Conservation (phyloP, 2,113 vertebrate species). For the Xyrauchen texanus region DNA sequence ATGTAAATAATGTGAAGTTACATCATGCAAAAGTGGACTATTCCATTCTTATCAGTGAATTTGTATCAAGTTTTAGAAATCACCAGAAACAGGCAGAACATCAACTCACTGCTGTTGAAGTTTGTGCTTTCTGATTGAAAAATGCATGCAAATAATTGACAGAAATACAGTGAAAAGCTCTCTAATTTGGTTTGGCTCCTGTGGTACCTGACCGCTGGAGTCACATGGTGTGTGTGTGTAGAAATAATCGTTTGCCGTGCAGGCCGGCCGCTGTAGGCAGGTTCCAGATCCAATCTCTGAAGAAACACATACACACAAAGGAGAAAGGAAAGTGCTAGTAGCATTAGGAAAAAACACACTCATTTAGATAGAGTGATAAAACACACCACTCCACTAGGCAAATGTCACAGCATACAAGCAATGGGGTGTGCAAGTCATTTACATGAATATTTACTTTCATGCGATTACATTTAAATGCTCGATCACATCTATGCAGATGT, state of each 20-base stretch:
- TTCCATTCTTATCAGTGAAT: no score
- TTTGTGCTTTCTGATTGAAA: background rate
- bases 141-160: no score
- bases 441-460: slow-evolving; percentile 36
- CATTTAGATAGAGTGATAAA: slow-evolving; percentile 61
- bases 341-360: slow-evolving; percentile 44
- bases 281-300: slow-evolving; percentile 79
- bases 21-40: no score
- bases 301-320: slow-evolving; percentile 30
- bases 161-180: background rate
- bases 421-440: slow-evolving; percentile 32
- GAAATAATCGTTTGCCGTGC: slow-evolving; percentile 90
- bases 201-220: slow-evolving; percentile 78
- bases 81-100: no score
- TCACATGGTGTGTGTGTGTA: slow-evolving; percentile 91
- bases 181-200: background rate
- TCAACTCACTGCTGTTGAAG: no score
- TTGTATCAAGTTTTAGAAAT: no score
- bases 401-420: background rate
- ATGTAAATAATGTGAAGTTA: background rate
- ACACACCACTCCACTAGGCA: background rate
- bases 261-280: slow-evolving; percentile 82
- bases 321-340: slow-evolving; percentile 27
- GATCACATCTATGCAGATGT: no score
- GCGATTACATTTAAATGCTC: slow-evolving; percentile 17